Evolutionary conservation across 2,888 invertebrate genomes (phyloP).

Genomic region (Dysmachus trigonus): DNA sequence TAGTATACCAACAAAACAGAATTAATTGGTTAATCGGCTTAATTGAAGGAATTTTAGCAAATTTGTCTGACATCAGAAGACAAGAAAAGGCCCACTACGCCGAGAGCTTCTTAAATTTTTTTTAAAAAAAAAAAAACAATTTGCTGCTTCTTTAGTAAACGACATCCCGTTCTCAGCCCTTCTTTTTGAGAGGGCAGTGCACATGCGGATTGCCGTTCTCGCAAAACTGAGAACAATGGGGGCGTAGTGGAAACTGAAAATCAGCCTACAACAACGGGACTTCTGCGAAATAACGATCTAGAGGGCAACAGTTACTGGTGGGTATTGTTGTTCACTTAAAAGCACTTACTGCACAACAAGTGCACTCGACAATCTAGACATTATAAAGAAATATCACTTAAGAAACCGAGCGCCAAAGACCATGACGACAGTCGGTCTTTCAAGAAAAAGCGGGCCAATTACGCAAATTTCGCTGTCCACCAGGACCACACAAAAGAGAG

Average conservation of each 20-base stretch:
- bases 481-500: not conserved
- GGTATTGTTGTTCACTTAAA: constrained; percentile 27
- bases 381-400: no score
- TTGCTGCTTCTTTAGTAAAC: not conserved
- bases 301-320: not conserved
- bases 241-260: not conserved
- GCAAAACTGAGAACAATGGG: not conserved
- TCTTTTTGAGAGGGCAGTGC: not conserved
- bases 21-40: constrained; percentile 40
- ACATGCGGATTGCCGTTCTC: not conserved
- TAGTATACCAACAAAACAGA: not conserved
- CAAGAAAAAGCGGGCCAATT: not conserved
- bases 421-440: not conserved
- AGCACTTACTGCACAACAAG: constrained; percentile 6
- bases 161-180: not conserved
- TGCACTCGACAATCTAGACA: not conserved
- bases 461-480: not conserved
- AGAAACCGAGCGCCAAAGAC: not conserved
- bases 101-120: not conserved
- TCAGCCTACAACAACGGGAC: not conserved
- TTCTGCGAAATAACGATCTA: not conserved
- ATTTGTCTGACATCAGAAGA: constrained; percentile 14
- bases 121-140: not conserved
- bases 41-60: constrained; percentile 24
- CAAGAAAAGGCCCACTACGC: not conserved